These are phyloP conservation scores for Philopotamus ludificatus DNA, from an alignment of 1,140 invertebrate species.

Conservation along the genomic window DNA sequence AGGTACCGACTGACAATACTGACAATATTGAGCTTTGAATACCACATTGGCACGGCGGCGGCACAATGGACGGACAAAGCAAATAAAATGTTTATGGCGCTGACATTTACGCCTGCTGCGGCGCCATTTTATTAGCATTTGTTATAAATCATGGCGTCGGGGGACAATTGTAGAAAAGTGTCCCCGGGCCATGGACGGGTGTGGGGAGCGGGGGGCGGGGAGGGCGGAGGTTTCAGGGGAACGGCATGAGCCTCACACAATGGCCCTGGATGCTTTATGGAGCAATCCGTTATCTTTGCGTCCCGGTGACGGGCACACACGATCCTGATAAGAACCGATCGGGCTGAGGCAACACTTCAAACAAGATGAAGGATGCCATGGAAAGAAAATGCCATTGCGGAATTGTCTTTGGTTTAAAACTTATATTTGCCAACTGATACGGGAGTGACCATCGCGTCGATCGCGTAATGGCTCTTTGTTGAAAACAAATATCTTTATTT, in stretches of 20 bases:
- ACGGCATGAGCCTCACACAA: too few species aligned
- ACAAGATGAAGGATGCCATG: too few species aligned
- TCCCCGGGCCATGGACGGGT: background rate
- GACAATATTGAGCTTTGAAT: slow-evolving; percentile 1
- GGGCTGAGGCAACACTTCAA: background rate
- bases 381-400: too few species aligned
- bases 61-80: slow-evolving; percentile 8
- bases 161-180: background rate
- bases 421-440: too few species aligned
- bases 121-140: slow-evolving; percentile 4
- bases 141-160: slow-evolving; percentile 1
- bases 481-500: too few species aligned
- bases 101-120: slow-evolving; percentile 1
- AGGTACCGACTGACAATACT: background rate
- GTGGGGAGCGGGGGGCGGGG: background rate
- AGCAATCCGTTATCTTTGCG: background rate
- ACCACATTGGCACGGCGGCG: background rate
- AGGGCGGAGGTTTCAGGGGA: background rate
- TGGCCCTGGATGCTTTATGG: background rate
- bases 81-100: slow-evolving; percentile 9
- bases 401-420: too few species aligned
- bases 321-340: background rate
- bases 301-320: background rate
- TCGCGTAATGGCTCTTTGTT: too few species aligned
- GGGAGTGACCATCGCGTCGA: too few species aligned